phyloP scores from a whole-genome alignment of 1,140 invertebrate genomes.

The Drosophila ficusphila region DNA sequence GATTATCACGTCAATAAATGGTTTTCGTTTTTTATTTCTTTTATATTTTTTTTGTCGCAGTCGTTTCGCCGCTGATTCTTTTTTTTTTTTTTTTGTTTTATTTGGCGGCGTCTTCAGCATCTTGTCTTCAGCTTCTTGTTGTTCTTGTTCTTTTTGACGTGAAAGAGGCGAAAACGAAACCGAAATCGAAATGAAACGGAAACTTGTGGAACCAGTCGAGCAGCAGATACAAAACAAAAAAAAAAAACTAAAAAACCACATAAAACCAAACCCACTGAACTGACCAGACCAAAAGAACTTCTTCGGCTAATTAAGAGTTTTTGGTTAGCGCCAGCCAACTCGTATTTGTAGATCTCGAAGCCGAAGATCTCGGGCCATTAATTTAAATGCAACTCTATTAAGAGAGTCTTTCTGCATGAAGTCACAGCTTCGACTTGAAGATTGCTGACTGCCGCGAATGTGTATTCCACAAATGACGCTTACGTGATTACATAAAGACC shows the following conservation, averaged over 20 bases:
- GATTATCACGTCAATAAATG: constrained; percentile 82
- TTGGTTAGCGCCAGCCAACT: constrained; percentile 37
- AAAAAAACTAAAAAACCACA: constrained; percentile 12
- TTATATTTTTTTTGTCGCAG: constrained; percentile 40
- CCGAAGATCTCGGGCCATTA: constrained; percentile 14
- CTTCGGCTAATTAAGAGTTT: constrained; percentile 69
- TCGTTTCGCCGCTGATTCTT: constrained; percentile 21
- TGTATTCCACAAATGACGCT: constrained; percentile 46
- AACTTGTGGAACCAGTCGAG: constrained; percentile 74
- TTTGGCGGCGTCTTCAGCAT: constrained; percentile 44
- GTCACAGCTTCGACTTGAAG: constrained; percentile 1
- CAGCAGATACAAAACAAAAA: constrained; percentile 32
- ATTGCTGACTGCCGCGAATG: constrained; percentile 16
- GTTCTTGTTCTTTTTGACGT: constrained; percentile 57
- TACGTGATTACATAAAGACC: constrained; percentile 74
- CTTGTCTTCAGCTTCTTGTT: constrained; percentile 34
- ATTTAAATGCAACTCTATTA: constrained; percentile 49
- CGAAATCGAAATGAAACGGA: constrained; percentile 61
- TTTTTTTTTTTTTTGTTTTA: constrained; percentile 34
- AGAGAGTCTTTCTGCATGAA: constrained; percentile 12
- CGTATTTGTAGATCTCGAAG: constrained; percentile 7
- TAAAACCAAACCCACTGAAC: constrained; percentile 14
- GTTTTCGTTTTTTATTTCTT: constrained; percentile 44
- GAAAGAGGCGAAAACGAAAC: constrained; percentile 62
- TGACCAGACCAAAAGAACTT: constrained; percentile 58